Percentiles rank a stretch among this genome's conserved stretches.
Evolutionary conservation across 2,888 invertebrate genomes (phyloP).

Genomic region (Ellobium chinense): DNA sequence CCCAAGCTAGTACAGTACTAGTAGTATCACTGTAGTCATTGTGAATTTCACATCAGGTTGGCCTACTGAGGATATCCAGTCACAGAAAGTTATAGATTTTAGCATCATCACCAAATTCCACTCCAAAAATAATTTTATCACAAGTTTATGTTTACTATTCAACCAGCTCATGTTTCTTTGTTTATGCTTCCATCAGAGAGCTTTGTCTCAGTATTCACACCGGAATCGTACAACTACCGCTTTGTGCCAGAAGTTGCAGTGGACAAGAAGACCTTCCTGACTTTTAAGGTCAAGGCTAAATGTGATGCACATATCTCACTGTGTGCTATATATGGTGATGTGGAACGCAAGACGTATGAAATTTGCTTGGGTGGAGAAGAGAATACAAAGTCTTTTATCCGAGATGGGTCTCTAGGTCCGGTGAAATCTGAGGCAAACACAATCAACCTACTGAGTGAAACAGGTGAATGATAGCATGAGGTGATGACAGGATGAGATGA

Average conservation of each 20-base stretch:
- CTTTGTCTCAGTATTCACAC: conserved; percentile 76
- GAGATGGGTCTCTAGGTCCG: conserved; percentile 68
- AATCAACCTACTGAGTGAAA: conserved; percentile 63
- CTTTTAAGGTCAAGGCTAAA: conserved; percentile 73
- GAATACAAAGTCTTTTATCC: conserved; percentile 71
- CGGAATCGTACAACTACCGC: conserved; percentile 73
- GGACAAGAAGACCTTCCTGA: conserved; percentile 71
- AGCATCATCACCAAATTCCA: no score
- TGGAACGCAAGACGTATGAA: conserved; percentile 73
- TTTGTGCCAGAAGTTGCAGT: conserved; percentile 75
- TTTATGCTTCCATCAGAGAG: no score
- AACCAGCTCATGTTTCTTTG: no score
- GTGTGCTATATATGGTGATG: conserved; percentile 75
- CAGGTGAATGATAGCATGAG: conserved; percentile 41
- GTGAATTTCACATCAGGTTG: no score
- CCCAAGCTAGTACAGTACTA: no score
- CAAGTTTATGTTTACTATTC: no score
- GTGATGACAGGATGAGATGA: no score
- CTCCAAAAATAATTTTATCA: no score
- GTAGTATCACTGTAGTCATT: no score
- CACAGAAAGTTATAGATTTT: no score
- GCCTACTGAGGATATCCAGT: no score
- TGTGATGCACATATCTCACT: conserved; percentile 74
- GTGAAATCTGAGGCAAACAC: conserved; percentile 68
- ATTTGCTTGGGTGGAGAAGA: conserved; percentile 72